Conservation (phyloP, 2,797 vertebrate species). For the Psittacula derbiana region DNA sequence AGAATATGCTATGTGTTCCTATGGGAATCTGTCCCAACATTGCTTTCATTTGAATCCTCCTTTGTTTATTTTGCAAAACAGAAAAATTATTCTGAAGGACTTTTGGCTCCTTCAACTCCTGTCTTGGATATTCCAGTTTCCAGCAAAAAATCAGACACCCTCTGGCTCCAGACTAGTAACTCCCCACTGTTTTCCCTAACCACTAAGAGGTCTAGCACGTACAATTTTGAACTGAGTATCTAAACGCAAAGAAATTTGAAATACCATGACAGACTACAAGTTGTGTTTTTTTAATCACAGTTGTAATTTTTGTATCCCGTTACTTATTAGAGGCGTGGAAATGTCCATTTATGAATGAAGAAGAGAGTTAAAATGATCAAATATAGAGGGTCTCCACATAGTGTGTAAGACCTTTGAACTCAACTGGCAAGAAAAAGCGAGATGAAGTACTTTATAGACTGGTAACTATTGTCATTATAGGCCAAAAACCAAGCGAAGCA, state of each 20-base stretch:
- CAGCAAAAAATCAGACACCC: conserved; percentile 60
- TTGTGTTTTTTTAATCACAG: conserved; percentile 3
- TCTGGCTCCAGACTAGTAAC: conserved; percentile 65
- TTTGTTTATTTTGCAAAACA: conserved; percentile 61
- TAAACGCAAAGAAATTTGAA: conserved; percentile 41
- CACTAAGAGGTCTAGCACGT: conserved; percentile 44
- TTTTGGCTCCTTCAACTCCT: conserved; percentile 32
- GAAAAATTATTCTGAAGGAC: conserved; percentile 52
- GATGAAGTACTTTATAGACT: neutral
- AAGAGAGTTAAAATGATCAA: conserved; percentile 4
- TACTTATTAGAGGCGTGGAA: neutral
- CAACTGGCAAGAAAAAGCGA: neutral
- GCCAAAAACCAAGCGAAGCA: neutral
- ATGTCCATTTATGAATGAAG: neutral
- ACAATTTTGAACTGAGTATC: conserved; percentile 41
- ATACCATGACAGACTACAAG: neutral
- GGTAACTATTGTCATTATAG: neutral
- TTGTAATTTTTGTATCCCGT: neutral
- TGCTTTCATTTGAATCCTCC: conserved; percentile 36
- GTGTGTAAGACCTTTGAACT: neutral
- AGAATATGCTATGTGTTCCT: neutral
- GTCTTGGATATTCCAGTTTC: conserved; percentile 44
- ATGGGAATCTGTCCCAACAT: neutral
- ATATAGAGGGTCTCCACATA: neutral
- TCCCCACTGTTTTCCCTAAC: conserved; percentile 63